Evolutionary conservation across 1,140 invertebrate genomes (phyloP).

Genomic region (Drosophila baimaii): DNA sequence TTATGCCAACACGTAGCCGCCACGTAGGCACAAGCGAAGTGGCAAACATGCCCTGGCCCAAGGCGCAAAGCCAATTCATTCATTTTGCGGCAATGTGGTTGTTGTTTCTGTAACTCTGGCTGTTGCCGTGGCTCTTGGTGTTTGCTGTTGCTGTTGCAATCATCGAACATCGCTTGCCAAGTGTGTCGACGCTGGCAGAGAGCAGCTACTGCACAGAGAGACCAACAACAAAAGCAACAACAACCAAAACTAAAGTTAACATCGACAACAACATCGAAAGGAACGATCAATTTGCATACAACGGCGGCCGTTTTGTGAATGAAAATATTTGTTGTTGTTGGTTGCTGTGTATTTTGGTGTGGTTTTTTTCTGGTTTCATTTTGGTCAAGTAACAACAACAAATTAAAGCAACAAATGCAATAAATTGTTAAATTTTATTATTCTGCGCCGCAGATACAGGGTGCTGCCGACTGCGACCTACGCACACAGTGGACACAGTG

Average conservation of each 20-base stretch:
- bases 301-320: constrained; percentile 79
- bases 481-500: constrained; percentile 61
- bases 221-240: not conserved
- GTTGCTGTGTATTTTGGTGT: constrained; percentile 11
- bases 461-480: constrained; percentile 64
- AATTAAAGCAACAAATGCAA: constrained; percentile 80
- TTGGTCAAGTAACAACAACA: constrained; percentile 67
- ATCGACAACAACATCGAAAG: constrained; percentile 39
- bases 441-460: constrained; percentile 62
- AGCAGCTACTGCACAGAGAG: constrained; percentile 41
- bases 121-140: constrained; percentile 40
- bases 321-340: constrained; percentile 52
- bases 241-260: constrained; percentile 57
- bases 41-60: constrained; percentile 53
- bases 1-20: constrained; percentile 69
- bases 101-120: constrained; percentile 47
- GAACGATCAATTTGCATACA: constrained; percentile 77
- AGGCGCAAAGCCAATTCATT: constrained; percentile 72
- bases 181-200: constrained; percentile 62
- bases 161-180: constrained; percentile 75
- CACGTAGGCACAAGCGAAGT: constrained; percentile 60
- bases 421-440: constrained; percentile 83
- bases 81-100: constrained; percentile 34
- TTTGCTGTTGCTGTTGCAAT: constrained; percentile 66
- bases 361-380: constrained; percentile 43